phyloP scores from a whole-genome alignment of 2,797 vertebrate genomes.

The Phyllotis vaccarum region DNA sequence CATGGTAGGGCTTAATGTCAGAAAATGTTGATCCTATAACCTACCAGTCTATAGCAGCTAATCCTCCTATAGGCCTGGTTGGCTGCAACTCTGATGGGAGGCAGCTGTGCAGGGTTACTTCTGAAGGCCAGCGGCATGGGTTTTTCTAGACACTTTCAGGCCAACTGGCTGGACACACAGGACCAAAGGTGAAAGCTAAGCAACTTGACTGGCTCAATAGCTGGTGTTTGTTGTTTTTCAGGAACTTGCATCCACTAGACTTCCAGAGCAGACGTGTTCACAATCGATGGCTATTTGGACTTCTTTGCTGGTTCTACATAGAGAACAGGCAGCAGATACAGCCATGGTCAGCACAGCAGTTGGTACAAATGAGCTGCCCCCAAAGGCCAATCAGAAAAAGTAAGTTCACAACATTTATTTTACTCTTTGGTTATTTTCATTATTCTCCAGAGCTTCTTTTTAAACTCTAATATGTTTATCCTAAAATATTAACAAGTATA shows the following conservation, averaged over 20 bases:
- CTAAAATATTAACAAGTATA: too few species aligned
- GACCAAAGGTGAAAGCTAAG: constrained; percentile 28
- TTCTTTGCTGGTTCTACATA: background rate
- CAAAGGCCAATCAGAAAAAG: constrained; percentile 1
- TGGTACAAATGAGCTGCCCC: background rate
- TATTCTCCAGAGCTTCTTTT: constrained; percentile 2
- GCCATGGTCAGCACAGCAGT: background rate
- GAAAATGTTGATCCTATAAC: constrained; percentile 69
- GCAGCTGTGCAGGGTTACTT: constrained; percentile 61
- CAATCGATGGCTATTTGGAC: background rate
- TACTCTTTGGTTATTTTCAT: background rate
- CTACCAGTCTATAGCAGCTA: constrained; percentile 39
- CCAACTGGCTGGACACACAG: constrained; percentile 1
- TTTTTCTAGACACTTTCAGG: constrained; percentile 39
- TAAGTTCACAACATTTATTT: constrained; percentile 37
- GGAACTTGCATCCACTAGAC: constrained; percentile 12
- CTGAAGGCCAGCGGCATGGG: background rate
- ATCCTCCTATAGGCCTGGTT: constrained; percentile 61
- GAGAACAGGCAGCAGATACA: background rate
- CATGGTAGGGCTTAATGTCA: constrained; percentile 48
- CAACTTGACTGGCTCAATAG: background rate
- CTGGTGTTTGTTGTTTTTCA: background rate
- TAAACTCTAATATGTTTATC: constrained; percentile 41
- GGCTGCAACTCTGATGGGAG: constrained; percentile 50
- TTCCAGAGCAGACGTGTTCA: constrained; percentile 33